Evolutionary conservation across 1,140 invertebrate genomes (phyloP).

Genomic region (Coptotermes formosanus): DNA sequence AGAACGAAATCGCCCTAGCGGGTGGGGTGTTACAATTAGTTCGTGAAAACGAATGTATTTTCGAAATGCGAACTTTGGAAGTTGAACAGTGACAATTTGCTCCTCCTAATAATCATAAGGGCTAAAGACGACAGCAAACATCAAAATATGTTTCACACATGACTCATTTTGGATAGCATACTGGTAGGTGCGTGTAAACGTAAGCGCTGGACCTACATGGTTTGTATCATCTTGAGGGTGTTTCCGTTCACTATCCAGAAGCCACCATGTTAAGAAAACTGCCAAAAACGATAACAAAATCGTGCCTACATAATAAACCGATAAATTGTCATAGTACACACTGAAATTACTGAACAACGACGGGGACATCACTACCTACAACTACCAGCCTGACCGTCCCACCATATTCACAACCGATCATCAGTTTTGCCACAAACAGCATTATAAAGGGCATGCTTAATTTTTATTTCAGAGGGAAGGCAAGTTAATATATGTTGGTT

Average conservation of each 20-base stretch:
- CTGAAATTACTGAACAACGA: conserved; percentile 29
- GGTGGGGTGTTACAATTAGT: too few relatives aligned
- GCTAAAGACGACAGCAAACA: too few relatives aligned
- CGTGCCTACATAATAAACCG: conserved; percentile 35
- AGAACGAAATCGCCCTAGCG: too few relatives aligned
- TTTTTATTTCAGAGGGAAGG: too few relatives aligned
- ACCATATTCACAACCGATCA: too few relatives aligned
- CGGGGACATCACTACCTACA: background rate
- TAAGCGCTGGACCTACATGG: background rate
- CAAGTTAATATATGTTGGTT: too few relatives aligned
- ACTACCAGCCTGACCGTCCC: background rate
- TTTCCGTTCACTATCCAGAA: background rate
- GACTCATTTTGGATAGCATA: too few relatives aligned
- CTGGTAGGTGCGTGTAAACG: background rate
- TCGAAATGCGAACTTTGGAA: too few relatives aligned
- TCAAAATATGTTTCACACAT: background rate
- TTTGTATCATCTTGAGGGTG: background rate
- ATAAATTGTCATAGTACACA: conserved; percentile 36
- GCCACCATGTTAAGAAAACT: conserved; percentile 34
- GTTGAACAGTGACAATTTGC: too few relatives aligned
- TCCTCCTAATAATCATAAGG: background rate
- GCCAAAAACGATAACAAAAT: conserved; percentile 33
- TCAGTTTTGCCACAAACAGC: too few relatives aligned
- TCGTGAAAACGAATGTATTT: too few relatives aligned
- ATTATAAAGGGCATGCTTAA: too few relatives aligned